Conservation (phyloP, 2,888 invertebrate genomes). For the Invenusta paracnida region DNA sequence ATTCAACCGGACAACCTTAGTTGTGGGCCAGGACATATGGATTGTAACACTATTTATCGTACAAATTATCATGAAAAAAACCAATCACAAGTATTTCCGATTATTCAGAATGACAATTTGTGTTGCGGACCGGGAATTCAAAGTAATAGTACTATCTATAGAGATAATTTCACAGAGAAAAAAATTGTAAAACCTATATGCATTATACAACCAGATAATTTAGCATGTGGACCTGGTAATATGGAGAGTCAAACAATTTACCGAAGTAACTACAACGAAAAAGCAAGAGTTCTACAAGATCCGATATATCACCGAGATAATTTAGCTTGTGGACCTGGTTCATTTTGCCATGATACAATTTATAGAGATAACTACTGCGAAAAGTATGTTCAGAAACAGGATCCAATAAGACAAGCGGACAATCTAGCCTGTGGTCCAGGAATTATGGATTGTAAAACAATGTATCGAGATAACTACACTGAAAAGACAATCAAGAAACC, state of each 20-base stretch:
- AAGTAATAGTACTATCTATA: neutral
- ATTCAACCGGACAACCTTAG: too few relatives aligned
- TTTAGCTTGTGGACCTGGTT: neutral
- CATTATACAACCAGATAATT: neutral
- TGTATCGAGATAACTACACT: too few relatives aligned
- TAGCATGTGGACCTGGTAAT: too few relatives aligned
- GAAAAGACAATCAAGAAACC: too few relatives aligned
- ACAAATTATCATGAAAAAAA: too few relatives aligned
- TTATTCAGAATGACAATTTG: neutral
- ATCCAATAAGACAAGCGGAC: neutral
- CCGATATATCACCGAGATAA: too few relatives aligned
- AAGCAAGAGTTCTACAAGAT: too few relatives aligned
- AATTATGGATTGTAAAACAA: neutral
- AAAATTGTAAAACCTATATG: neutral
- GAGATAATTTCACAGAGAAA: neutral
- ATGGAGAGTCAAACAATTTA: too few relatives aligned
- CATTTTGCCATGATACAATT: neutral
- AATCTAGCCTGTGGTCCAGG: neutral
- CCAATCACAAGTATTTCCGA: neutral
- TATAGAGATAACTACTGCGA: neutral
- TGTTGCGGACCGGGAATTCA: neutral
- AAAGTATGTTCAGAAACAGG: neutral
- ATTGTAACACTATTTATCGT: too few relatives aligned
- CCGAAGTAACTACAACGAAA: too few relatives aligned
- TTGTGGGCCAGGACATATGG: too few relatives aligned